A percentile compares a stretch with the other conserved stretches of the same genome.
Evolutionary conservation across 2,888 invertebrate species (phyloP).

Genomic region (Dynastes grantii): DNA sequence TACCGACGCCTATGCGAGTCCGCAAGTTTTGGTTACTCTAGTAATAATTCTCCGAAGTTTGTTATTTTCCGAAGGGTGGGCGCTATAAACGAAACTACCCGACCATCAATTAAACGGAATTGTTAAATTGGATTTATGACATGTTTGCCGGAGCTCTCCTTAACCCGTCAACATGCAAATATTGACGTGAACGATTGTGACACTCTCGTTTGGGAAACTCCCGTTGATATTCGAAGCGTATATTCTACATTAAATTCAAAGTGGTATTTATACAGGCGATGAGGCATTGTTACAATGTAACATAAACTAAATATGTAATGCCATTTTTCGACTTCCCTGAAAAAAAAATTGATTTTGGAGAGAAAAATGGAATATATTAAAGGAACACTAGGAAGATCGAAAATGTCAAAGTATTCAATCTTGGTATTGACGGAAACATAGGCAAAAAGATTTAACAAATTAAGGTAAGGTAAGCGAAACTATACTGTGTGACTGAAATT

Average conservation of each 20-base stretch:
- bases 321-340: no score
- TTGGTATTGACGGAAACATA: no score
- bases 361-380: no score
- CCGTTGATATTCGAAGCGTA: not conserved
- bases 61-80: not conserved
- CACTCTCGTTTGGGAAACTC: not conserved
- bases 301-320: not conserved
- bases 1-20: no score
- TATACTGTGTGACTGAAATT: no score
- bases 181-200: conserved; percentile 16
- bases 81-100: not conserved
- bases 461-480: no score
- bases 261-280: not conserved
- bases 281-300: not conserved
- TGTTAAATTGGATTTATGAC: conserved; percentile 31
- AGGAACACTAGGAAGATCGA: no score
- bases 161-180: not conserved
- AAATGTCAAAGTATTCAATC: no score
- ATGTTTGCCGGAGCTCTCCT: not conserved
- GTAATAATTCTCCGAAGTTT: no score
- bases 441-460: no score
- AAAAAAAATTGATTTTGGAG: no score
- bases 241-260: not conserved
- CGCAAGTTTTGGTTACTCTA: no score
- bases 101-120: conserved; percentile 24